phyloP scores from a whole-genome alignment of 2,113 vertebrate species.

The Eubucco bourcierii region DNA sequence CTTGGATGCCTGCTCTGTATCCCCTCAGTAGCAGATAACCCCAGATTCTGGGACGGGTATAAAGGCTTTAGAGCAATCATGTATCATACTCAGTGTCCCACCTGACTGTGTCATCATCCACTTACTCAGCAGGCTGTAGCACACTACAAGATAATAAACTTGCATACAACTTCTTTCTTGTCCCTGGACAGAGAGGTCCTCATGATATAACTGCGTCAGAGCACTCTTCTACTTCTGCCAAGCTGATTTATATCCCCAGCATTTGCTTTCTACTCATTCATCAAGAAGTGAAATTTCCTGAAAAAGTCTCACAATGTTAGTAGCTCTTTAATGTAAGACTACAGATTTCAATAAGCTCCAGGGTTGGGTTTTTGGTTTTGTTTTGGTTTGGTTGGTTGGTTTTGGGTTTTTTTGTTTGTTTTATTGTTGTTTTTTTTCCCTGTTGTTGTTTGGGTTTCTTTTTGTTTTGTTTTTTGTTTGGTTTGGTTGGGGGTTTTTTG shows the following conservation, averaged over 20 bases:
- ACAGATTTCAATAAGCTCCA: neutral
- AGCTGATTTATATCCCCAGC: neutral
- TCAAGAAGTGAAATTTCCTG: neutral
- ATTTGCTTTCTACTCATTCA: neutral
- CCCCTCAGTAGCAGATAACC: neutral
- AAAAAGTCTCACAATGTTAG: neutral
- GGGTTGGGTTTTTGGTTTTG: neutral
- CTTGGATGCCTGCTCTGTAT: accelerated
- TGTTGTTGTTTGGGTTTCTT: too few relatives aligned
- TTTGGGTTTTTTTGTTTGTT: too few relatives aligned
- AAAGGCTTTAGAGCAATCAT: neutral
- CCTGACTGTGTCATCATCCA: neutral
- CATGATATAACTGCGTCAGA: neutral
- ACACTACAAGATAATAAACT: neutral
- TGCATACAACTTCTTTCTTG: neutral
- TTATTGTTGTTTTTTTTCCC: too few relatives aligned
- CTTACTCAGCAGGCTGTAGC: accelerated
- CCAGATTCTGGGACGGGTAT: neutral
- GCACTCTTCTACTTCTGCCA: neutral
- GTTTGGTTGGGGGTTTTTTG: too few relatives aligned
- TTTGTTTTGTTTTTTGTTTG: too few relatives aligned
- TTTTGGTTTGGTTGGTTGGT: too few relatives aligned
- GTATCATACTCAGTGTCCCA: neutral
- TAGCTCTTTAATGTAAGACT: neutral
- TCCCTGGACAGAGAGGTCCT: neutral